phyloP scores from a whole-genome alignment of 2,797 vertebrate genomes.

The Pelodytes ibericus region DNA sequence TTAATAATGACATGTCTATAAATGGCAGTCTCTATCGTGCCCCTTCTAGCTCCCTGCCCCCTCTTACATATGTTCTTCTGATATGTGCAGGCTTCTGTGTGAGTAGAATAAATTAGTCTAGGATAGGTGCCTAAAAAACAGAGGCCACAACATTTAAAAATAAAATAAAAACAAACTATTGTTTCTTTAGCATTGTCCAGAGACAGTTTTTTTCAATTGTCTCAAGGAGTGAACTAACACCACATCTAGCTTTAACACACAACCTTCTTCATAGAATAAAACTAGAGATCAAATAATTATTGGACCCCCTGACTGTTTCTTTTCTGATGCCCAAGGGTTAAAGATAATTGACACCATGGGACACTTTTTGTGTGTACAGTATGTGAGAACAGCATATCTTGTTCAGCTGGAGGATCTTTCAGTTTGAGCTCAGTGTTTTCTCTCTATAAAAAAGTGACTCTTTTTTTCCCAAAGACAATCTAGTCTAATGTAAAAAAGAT shows the following conservation, averaged over 20 bases:
- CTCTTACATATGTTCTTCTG: conserved; percentile 15
- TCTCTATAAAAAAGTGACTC: no score
- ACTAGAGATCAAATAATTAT: neutral
- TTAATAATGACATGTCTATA: conserved; percentile 50
- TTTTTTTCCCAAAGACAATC: no score
- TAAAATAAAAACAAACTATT: conserved; percentile 39
- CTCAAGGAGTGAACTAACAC: neutral
- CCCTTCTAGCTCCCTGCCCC: conserved; percentile 15
- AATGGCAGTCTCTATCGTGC: conserved; percentile 28
- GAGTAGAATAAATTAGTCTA: conserved; percentile 29
- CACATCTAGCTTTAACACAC: neutral
- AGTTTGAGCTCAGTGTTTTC: no score
- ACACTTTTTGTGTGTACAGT: neutral
- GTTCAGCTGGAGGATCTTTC: no score
- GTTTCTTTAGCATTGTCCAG: neutral
- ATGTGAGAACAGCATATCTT: no score
- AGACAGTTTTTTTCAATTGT: neutral
- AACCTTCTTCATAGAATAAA: neutral
- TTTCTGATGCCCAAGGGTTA: neutral
- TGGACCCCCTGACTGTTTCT: neutral
- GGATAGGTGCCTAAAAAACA: conserved; percentile 33
- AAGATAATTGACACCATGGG: neutral
- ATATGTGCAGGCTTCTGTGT: conserved; percentile 9
- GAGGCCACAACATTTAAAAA: conserved; percentile 44
- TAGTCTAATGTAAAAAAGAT: no score